phyloP scores from a whole-genome alignment of 2,888 invertebrate genomes.

The Azorinus chamasolen region DNA sequence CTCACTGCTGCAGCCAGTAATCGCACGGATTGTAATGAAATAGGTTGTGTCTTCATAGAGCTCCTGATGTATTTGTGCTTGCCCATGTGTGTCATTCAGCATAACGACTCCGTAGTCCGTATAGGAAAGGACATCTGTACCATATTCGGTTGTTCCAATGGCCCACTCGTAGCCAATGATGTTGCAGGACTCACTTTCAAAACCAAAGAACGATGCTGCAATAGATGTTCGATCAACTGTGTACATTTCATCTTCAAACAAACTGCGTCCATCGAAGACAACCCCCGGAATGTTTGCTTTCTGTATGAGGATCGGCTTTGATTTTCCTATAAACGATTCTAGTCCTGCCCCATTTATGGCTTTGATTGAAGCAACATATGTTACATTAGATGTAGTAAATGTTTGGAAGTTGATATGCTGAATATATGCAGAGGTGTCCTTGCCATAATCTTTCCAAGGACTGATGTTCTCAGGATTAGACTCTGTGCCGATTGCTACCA shows the following conservation, averaged over 20 bases:
- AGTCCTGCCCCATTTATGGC: slow-evolving; percentile 69
- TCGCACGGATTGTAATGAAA: slow-evolving; percentile 71
- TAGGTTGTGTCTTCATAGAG: slow-evolving; percentile 68
- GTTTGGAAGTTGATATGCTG: slow-evolving; percentile 52
- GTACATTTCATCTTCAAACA: slow-evolving; percentile 62
- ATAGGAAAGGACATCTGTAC: slow-evolving; percentile 71
- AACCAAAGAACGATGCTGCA: slow-evolving; percentile 74
- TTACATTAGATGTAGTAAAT: background rate
- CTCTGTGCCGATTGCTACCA: slow-evolving; percentile 63
- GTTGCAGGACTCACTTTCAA: slow-evolving; percentile 75
- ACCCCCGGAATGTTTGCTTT: slow-evolving; percentile 69
- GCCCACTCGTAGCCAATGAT: slow-evolving; percentile 76
- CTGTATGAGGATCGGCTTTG: slow-evolving; percentile 62
- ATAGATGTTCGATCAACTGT: slow-evolving; percentile 69
- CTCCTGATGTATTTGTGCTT: slow-evolving; percentile 68
- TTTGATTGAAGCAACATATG: slow-evolving; percentile 62
- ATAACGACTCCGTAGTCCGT: slow-evolving; percentile 74
- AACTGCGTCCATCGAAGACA: slow-evolving; percentile 71
- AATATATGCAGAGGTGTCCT: slow-evolving; percentile 42
- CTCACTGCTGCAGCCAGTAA: slow-evolving; percentile 71
- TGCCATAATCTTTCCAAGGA: slow-evolving; percentile 37
- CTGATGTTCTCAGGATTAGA: slow-evolving; percentile 20
- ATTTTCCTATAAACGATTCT: slow-evolving; percentile 40
- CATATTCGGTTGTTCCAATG: slow-evolving; percentile 69
- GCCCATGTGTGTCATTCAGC: slow-evolving; percentile 67